A percentile compares a stretch with the other conserved stretches of the same genome.
phyloP scores from a whole-genome alignment of 2,888 invertebrate species.

The Diaprepes abbreviatus region DNA sequence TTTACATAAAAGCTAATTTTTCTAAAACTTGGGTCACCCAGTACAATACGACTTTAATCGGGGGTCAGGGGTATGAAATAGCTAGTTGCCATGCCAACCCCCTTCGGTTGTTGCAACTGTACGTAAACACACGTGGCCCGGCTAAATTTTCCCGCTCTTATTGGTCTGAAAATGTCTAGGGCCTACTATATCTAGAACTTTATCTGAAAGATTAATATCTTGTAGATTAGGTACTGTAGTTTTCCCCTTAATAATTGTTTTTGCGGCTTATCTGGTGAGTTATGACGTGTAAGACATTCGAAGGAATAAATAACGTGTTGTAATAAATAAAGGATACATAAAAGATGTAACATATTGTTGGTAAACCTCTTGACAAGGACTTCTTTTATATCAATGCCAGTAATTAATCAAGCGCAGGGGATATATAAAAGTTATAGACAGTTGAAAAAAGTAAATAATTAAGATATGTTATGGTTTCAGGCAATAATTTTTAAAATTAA shows the following conservation, averaged over 20 bases:
- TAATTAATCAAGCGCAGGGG: not conserved
- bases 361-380: not conserved
- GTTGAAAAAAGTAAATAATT: too few species aligned
- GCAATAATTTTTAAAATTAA: too few species aligned
- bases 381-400: not conserved
- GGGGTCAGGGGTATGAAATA: constrained; percentile 37
- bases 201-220: constrained; percentile 37
- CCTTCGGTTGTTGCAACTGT: constrained; percentile 44
- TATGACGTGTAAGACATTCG: not conserved
- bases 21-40: constrained; percentile 19
- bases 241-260: constrained; percentile 29
- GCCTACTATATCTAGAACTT: constrained; percentile 38
- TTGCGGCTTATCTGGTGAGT: constrained; percentile 8
- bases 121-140: constrained; percentile 48
- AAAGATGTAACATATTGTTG: not conserved
- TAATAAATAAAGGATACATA: not conserved
- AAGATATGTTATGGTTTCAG: too few species aligned
- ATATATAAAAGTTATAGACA: too few species aligned
- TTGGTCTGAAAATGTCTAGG: constrained; percentile 16
- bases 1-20: constrained; percentile 9
- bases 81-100: constrained; percentile 53
- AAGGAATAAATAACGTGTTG: constrained; percentile 6
- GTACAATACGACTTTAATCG: constrained; percentile 27
- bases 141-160: constrained; percentile 20
- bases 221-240: constrained; percentile 11